Base-by-base conservation (phyloP, 2,888 invertebrate genomes). In the Lithophane leautieri region DNA sequence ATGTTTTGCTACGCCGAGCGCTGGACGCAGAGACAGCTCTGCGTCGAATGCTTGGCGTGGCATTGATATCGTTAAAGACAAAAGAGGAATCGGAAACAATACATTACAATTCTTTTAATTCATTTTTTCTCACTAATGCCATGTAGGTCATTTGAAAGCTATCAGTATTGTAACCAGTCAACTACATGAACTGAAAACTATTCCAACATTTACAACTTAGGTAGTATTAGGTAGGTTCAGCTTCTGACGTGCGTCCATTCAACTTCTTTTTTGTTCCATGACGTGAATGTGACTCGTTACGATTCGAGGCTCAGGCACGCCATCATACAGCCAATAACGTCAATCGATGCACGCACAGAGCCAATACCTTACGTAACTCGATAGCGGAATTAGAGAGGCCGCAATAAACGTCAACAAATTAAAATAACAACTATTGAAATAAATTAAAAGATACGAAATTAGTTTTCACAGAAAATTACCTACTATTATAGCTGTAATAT, bases 391-490 rank as follows among this genome's bases (percentile, higher is more conserved):
- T 63, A 76, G 70, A 86, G 67, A 82, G 63, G 28, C 69, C 70
- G 44, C 71, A 70, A 76, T 78, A 79, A 76, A 71, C 70, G 73
- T 44, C 66, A 82, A 77, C 62, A 80, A 79, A 79, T 75, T 61
- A 83, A 79, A 79, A 81, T 65, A 77, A 77, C 62, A 28, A 40
- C 70, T 1, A 67, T 70, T 61, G 22, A 72, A 77, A 70, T 67
- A 78, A 78, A 78, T 77, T 72, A 79, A 79, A 78, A 79, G 12
- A 70, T n/a, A 71, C 68, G 60, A 76, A 76, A 81, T 85, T 81
- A 77, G 75, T 79, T 86, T 82, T 81, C 68, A 82, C 67, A 65
- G 52, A 77, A 62, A 28, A 69, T 86, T 80, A 79, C 68, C 67
- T 78, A 56, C 73, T 61, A 72, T 77, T 79, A 81, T 25, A 62